These are phyloP conservation scores for Urophycis tenuis DNA, from an alignment of 2,797 vertebrate genomes.

Conservation along the genomic window DNA sequence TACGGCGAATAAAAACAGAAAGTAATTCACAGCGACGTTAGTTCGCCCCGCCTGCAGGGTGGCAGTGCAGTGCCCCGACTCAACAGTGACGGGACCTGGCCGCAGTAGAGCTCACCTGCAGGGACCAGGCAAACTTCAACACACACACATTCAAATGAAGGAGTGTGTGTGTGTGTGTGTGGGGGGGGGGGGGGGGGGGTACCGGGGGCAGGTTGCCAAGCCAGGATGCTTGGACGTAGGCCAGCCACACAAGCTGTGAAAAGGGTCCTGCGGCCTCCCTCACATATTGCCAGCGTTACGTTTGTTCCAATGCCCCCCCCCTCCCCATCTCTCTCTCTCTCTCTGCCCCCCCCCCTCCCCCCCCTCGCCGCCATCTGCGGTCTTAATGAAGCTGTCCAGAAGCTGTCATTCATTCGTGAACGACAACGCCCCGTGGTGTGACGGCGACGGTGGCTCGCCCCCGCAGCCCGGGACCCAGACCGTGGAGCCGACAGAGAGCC, in stretches of 20 bases:
- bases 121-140: constrained; percentile 34
- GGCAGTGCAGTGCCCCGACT: neutral
- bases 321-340: constrained; percentile 33
- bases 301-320: constrained; percentile 57
- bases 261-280: constrained; percentile 58
- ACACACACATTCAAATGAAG: constrained; percentile 23
- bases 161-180: constrained; percentile 25
- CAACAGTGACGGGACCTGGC: neutral
- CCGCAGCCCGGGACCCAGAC: constrained; percentile 33
- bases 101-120: constrained; percentile 42
- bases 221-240: constrained; percentile 53
- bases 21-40: neutral
- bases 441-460: constrained; percentile 41
- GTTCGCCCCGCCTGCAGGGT: neutral
- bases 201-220: constrained; percentile 33
- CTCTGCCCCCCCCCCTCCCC: constrained; percentile 48
- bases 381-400: constrained; percentile 67
- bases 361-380: constrained; percentile 61
- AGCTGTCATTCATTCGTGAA: constrained; percentile 64
- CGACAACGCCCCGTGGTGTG: constrained; percentile 45
- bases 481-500: constrained; percentile 29
- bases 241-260: constrained; percentile 62
- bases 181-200: constrained; percentile 19
- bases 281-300: constrained; percentile 51
- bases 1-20: too few relatives aligned